Percentiles rank a stretch among this genome's conserved stretches.
Evolutionary conservation across 30 jellyfish, hydroid and myxozoan genomes (phyloP).

Genomic region (Catostylus mosaicus): DNA sequence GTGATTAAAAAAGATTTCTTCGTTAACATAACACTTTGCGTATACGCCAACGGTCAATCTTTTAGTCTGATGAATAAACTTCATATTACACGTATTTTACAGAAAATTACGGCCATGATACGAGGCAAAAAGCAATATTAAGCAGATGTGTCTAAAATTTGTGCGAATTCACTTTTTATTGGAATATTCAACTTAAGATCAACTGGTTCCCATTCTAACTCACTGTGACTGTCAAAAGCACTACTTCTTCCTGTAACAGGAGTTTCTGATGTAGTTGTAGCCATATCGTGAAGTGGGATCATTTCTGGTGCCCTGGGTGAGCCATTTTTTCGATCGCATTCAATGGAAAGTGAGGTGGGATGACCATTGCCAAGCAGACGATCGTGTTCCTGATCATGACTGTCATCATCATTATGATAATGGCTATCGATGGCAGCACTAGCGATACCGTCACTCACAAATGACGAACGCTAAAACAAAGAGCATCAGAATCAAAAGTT

Average conservation of each 20-base stretch:
- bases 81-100: too few species aligned
- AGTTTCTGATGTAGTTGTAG: constrained; percentile 34
- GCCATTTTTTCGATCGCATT: not conserved
- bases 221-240: constrained; percentile 50
- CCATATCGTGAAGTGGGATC: constrained; percentile 58
- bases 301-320: constrained; percentile 28
- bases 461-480: constrained; percentile 21
- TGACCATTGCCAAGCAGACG: constrained; percentile 55
- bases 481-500: not conserved
- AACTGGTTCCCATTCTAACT: constrained; percentile 79
- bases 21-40: too few species aligned
- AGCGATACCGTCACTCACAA: constrained; percentile 10
- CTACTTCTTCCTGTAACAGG: constrained; percentile 58
- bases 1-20: too few species aligned
- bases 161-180: constrained; percentile 15
- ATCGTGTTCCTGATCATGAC: constrained; percentile 25
- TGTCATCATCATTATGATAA: constrained; percentile 1
- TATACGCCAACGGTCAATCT: too few species aligned
- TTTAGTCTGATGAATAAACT: not conserved
- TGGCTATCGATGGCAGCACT: not conserved
- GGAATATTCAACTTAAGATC: constrained; percentile 54
- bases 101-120: not conserved
- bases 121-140: not conserved
- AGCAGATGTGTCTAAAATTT: constrained; percentile 27
- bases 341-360: not conserved